Conservation (phyloP, 2,113 vertebrate species). For the Nerophis lumbriciformis region DNA sequence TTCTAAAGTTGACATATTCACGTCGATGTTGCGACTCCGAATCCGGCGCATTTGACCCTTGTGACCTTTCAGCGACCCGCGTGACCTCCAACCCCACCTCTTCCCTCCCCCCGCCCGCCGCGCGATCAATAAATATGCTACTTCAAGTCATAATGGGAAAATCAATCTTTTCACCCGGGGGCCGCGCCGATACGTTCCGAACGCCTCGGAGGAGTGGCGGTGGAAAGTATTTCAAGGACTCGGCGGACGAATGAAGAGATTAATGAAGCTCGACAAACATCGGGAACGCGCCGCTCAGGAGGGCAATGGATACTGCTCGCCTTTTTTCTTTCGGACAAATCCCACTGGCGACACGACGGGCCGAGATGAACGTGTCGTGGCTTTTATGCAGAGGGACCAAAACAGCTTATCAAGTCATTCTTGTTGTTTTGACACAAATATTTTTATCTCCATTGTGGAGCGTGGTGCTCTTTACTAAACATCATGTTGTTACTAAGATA, state of each 20-base stretch:
- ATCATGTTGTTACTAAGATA: background rate
- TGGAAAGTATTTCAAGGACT: conserved; percentile 58
- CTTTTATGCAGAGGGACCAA: background rate
- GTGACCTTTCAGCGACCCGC: conserved; percentile 6
- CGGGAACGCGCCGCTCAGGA: conserved; percentile 37
- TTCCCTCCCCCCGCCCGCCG: conserved; percentile 23
- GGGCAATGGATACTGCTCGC: conserved; percentile 27
- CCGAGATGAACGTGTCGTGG: background rate
- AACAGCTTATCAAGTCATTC: background rate
- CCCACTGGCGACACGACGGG: background rate
- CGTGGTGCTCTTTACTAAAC: background rate
- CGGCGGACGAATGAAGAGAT: conserved; percentile 48
- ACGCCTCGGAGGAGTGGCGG: conserved; percentile 51
- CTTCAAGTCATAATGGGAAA: conserved; percentile 69
- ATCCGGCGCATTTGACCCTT: background rate
- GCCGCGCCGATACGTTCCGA: conserved; percentile 8
- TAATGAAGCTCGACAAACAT: conserved; percentile 62
- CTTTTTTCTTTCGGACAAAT: conserved; percentile 29
- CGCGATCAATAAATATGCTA: conserved; percentile 70
- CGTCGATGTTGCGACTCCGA: background rate
- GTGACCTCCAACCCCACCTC: conserved; percentile 21
- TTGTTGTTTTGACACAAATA: background rate
- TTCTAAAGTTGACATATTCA: too few relatives aligned
- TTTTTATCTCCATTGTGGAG: background rate
- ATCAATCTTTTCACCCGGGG: conserved; percentile 51